A percentile compares a stretch with the other conserved stretches of the same genome.
Conservation (phyloP, 2,113 vertebrate species). For the Chloroceryle aenea region DNA sequence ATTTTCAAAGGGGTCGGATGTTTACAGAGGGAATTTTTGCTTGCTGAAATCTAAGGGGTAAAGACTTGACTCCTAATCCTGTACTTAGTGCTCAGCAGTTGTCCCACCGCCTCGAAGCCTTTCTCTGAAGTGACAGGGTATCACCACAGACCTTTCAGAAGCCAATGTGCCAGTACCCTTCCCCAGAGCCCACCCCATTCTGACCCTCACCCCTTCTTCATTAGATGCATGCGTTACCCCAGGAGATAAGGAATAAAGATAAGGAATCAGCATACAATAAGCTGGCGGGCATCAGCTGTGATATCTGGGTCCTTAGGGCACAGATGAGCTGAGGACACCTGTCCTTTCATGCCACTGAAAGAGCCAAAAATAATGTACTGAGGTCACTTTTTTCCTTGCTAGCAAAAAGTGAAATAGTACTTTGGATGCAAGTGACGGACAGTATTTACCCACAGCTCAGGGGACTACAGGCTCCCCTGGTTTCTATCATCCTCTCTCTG, state of each 20-base stretch:
- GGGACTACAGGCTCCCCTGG: neutral
- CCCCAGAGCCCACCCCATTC: neutral
- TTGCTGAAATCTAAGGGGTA: neutral
- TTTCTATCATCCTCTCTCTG: neutral
- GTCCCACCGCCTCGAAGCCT: neutral
- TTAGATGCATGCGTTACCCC: neutral
- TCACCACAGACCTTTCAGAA: accelerated
- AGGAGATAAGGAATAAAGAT: neutral
- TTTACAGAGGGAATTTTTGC: neutral
- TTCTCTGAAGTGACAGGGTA: neutral
- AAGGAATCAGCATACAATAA: neutral
- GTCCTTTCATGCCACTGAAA: conserved; percentile 8
- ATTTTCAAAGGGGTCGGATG: neutral
- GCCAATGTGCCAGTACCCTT: neutral
- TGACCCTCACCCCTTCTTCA: neutral
- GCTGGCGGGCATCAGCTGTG: neutral
- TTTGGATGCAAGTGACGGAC: neutral
- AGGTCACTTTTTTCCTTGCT: neutral
- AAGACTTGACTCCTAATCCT: neutral
- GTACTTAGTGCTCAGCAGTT: neutral
- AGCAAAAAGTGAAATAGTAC: neutral
- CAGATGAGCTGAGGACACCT: conserved; percentile 23
- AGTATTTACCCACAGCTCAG: neutral
- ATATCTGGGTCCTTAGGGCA: neutral
- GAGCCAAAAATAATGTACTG: conserved; percentile 23